Percentiles rank a stretch among this genome's conserved stretches.
Conservation (phyloP, 2,888 invertebrate species). For the Erebia aethiops region DNA sequence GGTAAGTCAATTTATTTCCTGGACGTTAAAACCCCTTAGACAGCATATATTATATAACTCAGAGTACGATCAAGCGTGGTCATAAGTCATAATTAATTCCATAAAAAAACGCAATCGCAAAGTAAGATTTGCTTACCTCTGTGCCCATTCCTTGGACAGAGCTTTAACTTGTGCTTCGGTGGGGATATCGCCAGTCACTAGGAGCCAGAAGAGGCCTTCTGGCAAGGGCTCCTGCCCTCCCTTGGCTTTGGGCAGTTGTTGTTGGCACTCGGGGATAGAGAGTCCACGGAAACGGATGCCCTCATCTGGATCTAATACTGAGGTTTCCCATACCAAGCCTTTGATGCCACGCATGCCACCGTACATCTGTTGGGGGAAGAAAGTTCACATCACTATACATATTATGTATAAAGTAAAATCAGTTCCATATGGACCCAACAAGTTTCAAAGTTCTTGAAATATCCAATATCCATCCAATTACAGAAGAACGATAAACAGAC, state of each 20-base stretch:
- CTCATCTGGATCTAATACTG: slow-evolving; percentile 96
- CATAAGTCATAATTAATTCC: too few relatives aligned
- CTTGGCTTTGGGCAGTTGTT: slow-evolving; percentile 86
- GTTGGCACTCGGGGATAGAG: slow-evolving; percentile 92
- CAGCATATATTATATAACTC: too few relatives aligned
- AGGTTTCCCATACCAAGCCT: slow-evolving; percentile 97
- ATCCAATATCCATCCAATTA: too few relatives aligned
- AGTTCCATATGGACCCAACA: neutral
- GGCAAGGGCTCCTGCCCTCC: slow-evolving; percentile 89
- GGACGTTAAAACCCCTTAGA: too few relatives aligned
- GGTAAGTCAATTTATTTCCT: too few relatives aligned
- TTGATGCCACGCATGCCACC: slow-evolving; percentile 99
- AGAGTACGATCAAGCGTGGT: too few relatives aligned
- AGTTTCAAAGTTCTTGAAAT: too few relatives aligned
- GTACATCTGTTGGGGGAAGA: slow-evolving; percentile 85
- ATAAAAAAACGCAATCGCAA: neutral
- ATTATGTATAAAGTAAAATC: neutral
- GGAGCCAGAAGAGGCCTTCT: slow-evolving; percentile 91
- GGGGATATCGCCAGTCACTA: slow-evolving; percentile 89
- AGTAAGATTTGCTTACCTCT: slow-evolving; percentile 58
- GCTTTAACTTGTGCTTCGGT: slow-evolving; percentile 87
- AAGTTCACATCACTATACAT: neutral
- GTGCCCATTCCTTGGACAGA: slow-evolving; percentile 92
- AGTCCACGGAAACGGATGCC: slow-evolving; percentile 97
- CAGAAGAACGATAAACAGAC: too few relatives aligned